Base-by-base conservation (phyloP, 2,113 vertebrate genomes). In the Thomomys bottae region DNA sequence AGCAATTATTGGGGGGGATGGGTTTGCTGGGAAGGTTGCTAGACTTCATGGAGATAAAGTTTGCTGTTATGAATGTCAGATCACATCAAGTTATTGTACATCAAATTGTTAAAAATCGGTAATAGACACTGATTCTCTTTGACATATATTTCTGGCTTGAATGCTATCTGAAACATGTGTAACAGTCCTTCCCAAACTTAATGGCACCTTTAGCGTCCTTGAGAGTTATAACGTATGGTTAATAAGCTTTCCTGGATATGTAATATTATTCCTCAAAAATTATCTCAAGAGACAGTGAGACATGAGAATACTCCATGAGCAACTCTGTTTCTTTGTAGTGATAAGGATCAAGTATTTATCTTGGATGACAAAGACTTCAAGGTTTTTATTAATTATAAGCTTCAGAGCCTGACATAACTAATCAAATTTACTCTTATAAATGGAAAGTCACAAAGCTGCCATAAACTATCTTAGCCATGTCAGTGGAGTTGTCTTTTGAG, bases 1-100 rank as follows among this genome's bases (percentile, higher is more conserved):
- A 1, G 0, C 23, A 83, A 95, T 96, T 94, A 94, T 91, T 95
- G 87, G 34, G 88, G 88, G 81, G 89, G 87, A 81, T 87, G 45
- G 12, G n/a, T 88, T n/a, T 88, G 30, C 28, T 72, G 94, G 78
- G 54, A 72, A 89, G 80, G 64, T 88, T 91, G 81, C 54, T 85
- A 32, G 5, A 78, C 49, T 70, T 77, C 79, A 94, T 68, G 28
- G n/a, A 90, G 14, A 11, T 66, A 82, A 84, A 72, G 24, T 45
- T 80, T 38, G 34, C 59, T 92, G 34, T 11, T 67, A 5, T 5
- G 64, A 77, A n/a, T 79, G 49, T 93, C 32, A 54, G 32, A 30
- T 88, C 84, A 49, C 38, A 89, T 87, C 82, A 84, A 78, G n/a
- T 42, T 94, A 66, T 38, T 77, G 18, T 36, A 30, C n/a, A 89